Percentiles rank a stretch among this genome's conserved stretches.
Conservation (phyloP, 2,113 vertebrate species). For the Amblyopsis rosae region DNA sequence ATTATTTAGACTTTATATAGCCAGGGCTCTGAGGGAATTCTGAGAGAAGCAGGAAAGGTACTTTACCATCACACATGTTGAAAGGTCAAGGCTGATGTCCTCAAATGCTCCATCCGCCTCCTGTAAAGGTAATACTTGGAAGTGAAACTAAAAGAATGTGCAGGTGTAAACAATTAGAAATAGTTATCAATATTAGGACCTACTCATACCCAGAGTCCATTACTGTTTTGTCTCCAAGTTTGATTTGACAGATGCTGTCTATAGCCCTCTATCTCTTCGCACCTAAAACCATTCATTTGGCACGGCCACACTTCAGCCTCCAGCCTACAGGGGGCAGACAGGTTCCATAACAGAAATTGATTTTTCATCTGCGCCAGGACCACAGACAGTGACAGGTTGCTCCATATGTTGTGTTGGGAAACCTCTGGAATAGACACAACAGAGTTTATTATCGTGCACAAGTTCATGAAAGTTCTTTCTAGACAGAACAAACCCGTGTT, state of each 20-base stretch:
- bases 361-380: constrained; percentile 22
- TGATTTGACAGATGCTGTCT: constrained; percentile 29
- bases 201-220: constrained; percentile 59
- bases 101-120: constrained; percentile 62
- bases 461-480: neutral
- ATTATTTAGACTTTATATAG: neutral
- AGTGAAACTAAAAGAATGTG: neutral
- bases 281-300: constrained; percentile 18
- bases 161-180: neutral
- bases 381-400: constrained; percentile 59
- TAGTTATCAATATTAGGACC: neutral
- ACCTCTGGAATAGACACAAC: constrained; percentile 32
- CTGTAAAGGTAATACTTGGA: constrained; percentile 29
- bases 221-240: constrained; percentile 54
- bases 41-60: neutral
- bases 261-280: constrained; percentile 45
- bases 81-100: constrained; percentile 64
- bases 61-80: constrained; percentile 85
- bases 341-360: constrained; percentile 62
- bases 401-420: constrained; percentile 45
- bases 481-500: too few relatives aligned
- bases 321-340: constrained; percentile 74
- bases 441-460: neutral
- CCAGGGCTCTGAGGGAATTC: neutral
- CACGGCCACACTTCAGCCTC: constrained; percentile 70